Percentiles rank a stretch among this genome's conserved stretches.
Evolutionary conservation across 2,888 invertebrate species (phyloP).

Genomic region (Troides aeacus): DNA sequence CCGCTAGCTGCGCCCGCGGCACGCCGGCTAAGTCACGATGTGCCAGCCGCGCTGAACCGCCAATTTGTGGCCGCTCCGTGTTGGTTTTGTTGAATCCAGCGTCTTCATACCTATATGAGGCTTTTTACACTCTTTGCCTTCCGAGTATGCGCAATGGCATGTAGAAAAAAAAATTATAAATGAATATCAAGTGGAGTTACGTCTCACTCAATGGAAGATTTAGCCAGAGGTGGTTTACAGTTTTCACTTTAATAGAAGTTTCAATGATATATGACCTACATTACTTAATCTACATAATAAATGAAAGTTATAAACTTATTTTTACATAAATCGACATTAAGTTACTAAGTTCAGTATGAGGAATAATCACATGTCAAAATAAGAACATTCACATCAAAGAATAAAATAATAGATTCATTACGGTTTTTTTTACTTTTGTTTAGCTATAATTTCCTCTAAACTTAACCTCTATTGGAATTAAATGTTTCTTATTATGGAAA

Average conservation of each 20-base stretch:
- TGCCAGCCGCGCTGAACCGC: slow-evolving; percentile 70
- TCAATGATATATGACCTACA: no score
- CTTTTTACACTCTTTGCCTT: slow-evolving; percentile 67
- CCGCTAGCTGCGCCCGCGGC: slow-evolving; percentile 60
- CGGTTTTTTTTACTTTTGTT: no score
- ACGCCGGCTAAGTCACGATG: slow-evolving; percentile 70
- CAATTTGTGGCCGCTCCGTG: slow-evolving; percentile 78
- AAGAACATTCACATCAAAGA: no score
- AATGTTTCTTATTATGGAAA: no score
- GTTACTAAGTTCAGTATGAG: no score
- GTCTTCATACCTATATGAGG: slow-evolving; percentile 68
- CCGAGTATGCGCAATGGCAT: slow-evolving; percentile 18
- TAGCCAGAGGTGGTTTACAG: background rate
- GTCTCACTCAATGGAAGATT: slow-evolving; percentile 15
- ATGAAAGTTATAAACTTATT: background rate
- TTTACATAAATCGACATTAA: background rate
- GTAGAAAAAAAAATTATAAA: slow-evolving; percentile 20
- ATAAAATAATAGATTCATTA: no score
- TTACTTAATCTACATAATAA: background rate
- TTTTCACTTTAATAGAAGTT: no score
- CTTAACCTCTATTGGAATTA: no score
- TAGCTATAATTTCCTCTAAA: no score
- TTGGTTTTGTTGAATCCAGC: slow-evolving; percentile 78
- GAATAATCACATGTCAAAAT: no score
- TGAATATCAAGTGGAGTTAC: slow-evolving; percentile 5